A percentile compares a stretch with the other conserved stretches of the same genome.
phyloP scores from a whole-genome alignment of 2,113 vertebrate species.

The Archocentrus centrarchus region DNA sequence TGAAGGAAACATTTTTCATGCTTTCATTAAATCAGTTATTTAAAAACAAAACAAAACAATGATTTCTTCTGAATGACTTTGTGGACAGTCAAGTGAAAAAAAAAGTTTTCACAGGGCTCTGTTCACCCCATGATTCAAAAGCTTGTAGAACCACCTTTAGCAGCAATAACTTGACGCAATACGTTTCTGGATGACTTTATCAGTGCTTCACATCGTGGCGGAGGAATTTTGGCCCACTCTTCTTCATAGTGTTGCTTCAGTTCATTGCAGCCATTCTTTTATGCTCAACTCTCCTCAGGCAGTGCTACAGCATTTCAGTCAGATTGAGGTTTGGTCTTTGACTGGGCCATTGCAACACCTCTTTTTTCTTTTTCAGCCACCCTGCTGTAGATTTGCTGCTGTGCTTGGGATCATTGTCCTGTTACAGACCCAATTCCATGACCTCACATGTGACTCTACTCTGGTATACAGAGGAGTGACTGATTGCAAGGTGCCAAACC shows the following conservation, averaged over 20 bases:
- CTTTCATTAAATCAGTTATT: not conserved
- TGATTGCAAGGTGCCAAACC: not conserved
- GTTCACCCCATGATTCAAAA: too few relatives aligned
- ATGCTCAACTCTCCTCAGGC: not conserved
- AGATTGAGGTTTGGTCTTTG: not conserved
- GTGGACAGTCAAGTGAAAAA: not conserved
- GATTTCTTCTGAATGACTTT: not conserved
- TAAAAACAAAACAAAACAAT: not conserved
- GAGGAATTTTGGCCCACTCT: not conserved
- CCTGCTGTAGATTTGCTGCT: slow-evolving; percentile 2
- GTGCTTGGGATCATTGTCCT: not conserved
- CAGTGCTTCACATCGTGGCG: not conserved
- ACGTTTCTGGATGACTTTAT: not conserved
- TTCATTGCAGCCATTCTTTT: not conserved
- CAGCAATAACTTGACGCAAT: too few relatives aligned
- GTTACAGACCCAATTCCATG: not conserved
- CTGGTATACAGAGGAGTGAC: not conserved
- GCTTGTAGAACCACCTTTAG: too few relatives aligned
- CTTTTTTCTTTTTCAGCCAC: not conserved
- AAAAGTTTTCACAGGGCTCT: not conserved
- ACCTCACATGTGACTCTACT: not conserved
- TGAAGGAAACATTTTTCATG: not conserved
- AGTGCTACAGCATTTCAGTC: not conserved
- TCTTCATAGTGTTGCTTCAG: not conserved
- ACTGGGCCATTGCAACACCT: not conserved